Evolutionary conservation across 1,140 invertebrate species (phyloP), one percentile per base, ranked within the genome.

Genomic region (Oncopeltus fasciatus): DNA sequence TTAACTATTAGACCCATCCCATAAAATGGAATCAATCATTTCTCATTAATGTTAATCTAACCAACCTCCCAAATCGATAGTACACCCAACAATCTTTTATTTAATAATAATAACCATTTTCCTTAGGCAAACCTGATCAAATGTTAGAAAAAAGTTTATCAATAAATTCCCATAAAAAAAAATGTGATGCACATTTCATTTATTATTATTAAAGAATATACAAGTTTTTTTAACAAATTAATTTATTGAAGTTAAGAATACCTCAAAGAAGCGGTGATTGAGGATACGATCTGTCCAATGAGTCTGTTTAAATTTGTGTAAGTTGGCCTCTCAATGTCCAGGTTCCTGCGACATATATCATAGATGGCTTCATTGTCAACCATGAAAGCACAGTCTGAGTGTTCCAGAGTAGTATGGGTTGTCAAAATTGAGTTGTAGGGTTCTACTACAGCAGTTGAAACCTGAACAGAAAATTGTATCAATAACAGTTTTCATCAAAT

Each of bases 341-440:
- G 69, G 58, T 83, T 84, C 24, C 80, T 68, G 16, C 79, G 71
- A 70, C 83, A 86, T 67, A 86, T 84, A 68, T 86, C 83, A 68
- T 84, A 86, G 65, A 86, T 85, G 61, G 82, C 83, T 71, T 85
- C 83, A 68, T 84, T 80, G 72, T 85, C 82, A n/a, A 83, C 81
- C 81, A 83, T 83, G 68, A 83, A 84, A 18, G 81, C 78, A 65
- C 81, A 83, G 69, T 81, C 80, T 1, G 78, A 82, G 67, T 83
- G 81, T 69, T 83, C 81, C 27, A 83, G 71, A n/a, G 81, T 88
- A 64, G 82, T 88, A 70, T 87, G 86, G 14, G 85, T 87, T 38
- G 85, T 87, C 57, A 90, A 74, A 68, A 90, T 87, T 0, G 87
- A 87, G 74, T 83, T 86, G 75, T 86, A 86, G 0, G 84, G 83